These are phyloP conservation scores for Plagodis pulveraria DNA, from an alignment of 2,888 invertebrate species.

Conservation along the genomic window DNA sequence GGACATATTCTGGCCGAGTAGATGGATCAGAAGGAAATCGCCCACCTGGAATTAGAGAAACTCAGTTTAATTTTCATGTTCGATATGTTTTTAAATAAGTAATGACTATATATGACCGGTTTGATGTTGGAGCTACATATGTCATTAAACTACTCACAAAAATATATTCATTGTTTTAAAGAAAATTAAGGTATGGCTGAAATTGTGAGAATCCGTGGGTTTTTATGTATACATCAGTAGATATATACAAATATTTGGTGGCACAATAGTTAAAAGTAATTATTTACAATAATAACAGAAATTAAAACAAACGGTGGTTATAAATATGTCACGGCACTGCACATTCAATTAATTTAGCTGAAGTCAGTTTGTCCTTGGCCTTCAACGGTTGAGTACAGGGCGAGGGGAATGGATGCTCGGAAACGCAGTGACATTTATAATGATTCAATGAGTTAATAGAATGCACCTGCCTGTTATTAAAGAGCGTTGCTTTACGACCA, in stretches of 20 bases:
- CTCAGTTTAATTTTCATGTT: no score
- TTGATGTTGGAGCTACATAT: no score
- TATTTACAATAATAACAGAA: no score
- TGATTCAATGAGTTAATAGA: constrained; percentile 10
- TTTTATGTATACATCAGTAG: no score
- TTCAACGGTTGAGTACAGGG: constrained; percentile 12
- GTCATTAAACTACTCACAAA: no score
- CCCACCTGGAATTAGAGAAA: constrained; percentile 87
- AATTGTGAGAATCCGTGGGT: no score
- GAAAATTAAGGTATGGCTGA: no score
- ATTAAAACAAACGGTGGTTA: not conserved
- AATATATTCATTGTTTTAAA: no score
- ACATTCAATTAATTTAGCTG: constrained; percentile 1
- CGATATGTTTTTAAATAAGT: no score
- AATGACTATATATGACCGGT: no score
- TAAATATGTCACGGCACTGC: not conserved
- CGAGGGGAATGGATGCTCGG: constrained; percentile 22
- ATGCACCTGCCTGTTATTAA: constrained; percentile 14
- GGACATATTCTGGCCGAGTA: constrained; percentile 95
- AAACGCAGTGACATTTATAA: constrained; percentile 11
- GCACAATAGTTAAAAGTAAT: no score
- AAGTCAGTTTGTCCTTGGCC: constrained; percentile 11
- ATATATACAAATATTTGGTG: no score
- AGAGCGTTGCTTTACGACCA: not conserved
- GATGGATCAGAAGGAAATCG: constrained; percentile 93